Percentiles rank a stretch among this genome's conserved stretches.
These are phyloP conservation scores for Microcebus tavaratra DNA, from an alignment of 2,113 vertebrate species.

Conservation along the genomic window DNA sequence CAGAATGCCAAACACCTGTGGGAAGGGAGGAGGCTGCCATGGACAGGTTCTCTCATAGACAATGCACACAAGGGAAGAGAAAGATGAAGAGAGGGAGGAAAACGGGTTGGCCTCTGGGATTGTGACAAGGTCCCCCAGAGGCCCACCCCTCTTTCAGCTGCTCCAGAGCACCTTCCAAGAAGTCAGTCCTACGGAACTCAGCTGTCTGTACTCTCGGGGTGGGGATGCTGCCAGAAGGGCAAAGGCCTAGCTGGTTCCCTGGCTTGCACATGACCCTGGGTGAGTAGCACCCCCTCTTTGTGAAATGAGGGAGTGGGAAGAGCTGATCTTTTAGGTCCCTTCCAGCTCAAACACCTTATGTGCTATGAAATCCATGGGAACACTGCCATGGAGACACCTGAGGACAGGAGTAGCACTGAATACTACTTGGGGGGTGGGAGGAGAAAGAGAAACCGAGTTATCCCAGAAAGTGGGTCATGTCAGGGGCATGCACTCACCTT, in stretches of 20 bases:
- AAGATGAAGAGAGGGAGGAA: not conserved
- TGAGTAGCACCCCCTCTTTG: not conserved
- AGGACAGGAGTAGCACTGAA: not conserved
- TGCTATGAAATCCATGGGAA: not conserved
- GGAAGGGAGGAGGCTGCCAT: not conserved
- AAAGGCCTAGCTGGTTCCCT: not conserved
- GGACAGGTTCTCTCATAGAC: not conserved
- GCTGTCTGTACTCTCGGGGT: not conserved
- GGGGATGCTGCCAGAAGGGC: not conserved
- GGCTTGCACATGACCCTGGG: not conserved
- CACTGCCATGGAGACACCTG: not conserved
- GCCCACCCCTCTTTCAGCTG: not conserved
- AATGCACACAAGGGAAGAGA: no score
- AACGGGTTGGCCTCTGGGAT: not conserved
- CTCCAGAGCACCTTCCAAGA: not conserved
- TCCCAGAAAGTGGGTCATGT: not conserved
- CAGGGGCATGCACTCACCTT: conserved; percentile 86
- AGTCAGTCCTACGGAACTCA: not conserved
- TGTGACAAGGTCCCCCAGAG: not conserved
- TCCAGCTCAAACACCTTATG: not conserved
- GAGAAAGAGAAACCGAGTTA: not conserved
- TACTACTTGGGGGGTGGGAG: not conserved
- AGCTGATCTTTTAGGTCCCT: not conserved
- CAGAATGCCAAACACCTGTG: conserved; percentile 49
- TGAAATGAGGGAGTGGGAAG: not conserved